Base-by-base conservation (phyloP, 2,888 invertebrate species). In the Lutraria lutraria region DNA sequence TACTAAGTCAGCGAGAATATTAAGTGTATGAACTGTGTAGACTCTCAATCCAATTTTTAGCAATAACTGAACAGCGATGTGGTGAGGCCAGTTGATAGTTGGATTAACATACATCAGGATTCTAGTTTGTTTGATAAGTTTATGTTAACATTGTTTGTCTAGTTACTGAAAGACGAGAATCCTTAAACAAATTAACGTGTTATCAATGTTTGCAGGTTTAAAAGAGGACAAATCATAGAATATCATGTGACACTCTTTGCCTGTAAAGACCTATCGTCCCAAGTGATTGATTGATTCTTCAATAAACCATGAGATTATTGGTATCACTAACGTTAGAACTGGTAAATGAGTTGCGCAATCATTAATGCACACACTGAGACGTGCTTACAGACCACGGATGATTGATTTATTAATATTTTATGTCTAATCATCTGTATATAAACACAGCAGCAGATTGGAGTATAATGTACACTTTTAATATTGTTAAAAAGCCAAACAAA, bases 61-160 rank as follows among this genome's bases (percentile, higher is more conserved):
- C 29, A 76, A 76, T 76, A 76, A 34, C 34, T 76, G 29, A 19
- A 76, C 76, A 16, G 43, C 76, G 16, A 4, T 43, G 56, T 56
- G 56, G 19, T 19, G 19, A n/a, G n/a, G n/a, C 13, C 25, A 25
- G 16, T 76, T 76, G 34, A 31, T 25, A 19, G 76, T 19, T 21
- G 21, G 34, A 76, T 76, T 76, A 34, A 31, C 31, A 19, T 76
- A 76, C 76, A 29, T 19, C 31, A 31, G 34, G 31, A 31, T 76
- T 76, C 76, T 76, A 1, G 29, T 76, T 19, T 76, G 15, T 76
- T 76, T 76, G 16, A 25, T 3, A 34, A 76, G 31, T 31, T 19
- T 34, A 31, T 76, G 76, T 76, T 76, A 34, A 76, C 76, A 76
- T 34, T 76, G 34, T 76, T 76, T 76, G 34, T 31, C 10, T 76